These are phyloP conservation scores for Camelus dromedarius DNA, from an alignment of 2,113 vertebrate species.

Conservation along the genomic window DNA sequence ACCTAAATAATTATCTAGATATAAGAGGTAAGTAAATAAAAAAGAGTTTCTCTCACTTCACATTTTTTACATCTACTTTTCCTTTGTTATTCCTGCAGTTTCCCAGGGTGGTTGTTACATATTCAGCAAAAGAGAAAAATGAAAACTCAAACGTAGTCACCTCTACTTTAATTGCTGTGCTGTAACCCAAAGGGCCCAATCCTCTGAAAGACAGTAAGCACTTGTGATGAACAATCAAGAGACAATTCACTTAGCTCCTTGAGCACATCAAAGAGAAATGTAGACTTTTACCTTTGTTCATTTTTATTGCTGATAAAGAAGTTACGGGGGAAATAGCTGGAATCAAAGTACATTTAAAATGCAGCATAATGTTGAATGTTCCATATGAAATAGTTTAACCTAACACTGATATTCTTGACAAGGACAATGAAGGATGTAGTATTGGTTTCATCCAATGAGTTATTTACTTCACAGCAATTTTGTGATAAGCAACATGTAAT, in stretches of 20 bases:
- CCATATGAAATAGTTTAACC: slow-evolving; percentile 12
- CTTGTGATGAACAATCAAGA: neutral
- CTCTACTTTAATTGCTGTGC: neutral
- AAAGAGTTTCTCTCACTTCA: neutral
- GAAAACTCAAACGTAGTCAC: neutral
- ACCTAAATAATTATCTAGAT: neutral
- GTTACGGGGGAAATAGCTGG: neutral
- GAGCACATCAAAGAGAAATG: neutral
- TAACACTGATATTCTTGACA: neutral
- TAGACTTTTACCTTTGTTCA: neutral
- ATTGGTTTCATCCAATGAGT: neutral
- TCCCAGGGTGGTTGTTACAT: neutral
- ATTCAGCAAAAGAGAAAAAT: neutral
- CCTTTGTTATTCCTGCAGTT: neutral
- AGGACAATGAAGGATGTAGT: neutral
- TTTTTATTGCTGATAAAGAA: slow-evolving; percentile 13
- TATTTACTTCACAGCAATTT: neutral
- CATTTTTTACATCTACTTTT: neutral
- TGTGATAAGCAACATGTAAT: neutral
- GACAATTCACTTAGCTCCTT: neutral
- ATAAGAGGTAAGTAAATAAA: neutral
- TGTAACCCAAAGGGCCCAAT: neutral
- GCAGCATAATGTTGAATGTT: slow-evolving; percentile 39
- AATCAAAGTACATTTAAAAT: neutral
- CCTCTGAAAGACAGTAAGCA: neutral